Conservation (phyloP, 2,797 vertebrate species). For the Adrianichthys oophorus region DNA sequence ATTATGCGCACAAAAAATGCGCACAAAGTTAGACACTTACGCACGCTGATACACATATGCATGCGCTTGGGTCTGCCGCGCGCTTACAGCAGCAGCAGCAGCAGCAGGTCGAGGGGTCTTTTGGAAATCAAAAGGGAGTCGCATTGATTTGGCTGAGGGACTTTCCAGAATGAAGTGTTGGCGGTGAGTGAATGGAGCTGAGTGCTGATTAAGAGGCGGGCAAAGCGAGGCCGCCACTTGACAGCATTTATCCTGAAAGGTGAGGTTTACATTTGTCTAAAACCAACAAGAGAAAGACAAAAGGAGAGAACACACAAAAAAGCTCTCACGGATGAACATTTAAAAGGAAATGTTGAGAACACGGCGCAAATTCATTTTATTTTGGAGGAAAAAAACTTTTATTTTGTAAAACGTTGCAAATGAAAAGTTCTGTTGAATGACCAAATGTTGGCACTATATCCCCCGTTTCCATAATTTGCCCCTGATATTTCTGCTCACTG, state of each 20-base stretch:
- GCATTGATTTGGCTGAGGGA: slow-evolving; percentile 68
- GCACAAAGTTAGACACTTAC: neutral
- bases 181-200: slow-evolving; percentile 47
- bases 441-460: no score
- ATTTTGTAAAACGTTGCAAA: no score
- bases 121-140: slow-evolving; percentile 37
- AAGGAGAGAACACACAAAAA: no score
- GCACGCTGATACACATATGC: neutral
- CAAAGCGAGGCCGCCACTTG: slow-evolving; percentile 50
- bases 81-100: slow-evolving; percentile 11
- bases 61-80: slow-evolving; percentile 3
- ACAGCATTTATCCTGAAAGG: slow-evolving; percentile 47
- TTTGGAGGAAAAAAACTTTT: no score
- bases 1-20: neutral
- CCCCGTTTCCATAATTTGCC: neutral
- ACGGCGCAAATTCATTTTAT: neutral
- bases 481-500: neutral
- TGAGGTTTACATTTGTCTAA: slow-evolving; percentile 10
- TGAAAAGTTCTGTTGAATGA: no score
- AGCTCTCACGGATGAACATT: no score
- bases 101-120: slow-evolving; percentile 58
- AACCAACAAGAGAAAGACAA: neutral
- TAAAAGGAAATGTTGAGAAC: neutral
- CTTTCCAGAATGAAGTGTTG: slow-evolving; percentile 57
- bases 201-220: slow-evolving; percentile 66